These are phyloP conservation scores for Lophotriccus pileatus DNA, from an alignment of 2,797 vertebrate species.

Conservation along the genomic window DNA sequence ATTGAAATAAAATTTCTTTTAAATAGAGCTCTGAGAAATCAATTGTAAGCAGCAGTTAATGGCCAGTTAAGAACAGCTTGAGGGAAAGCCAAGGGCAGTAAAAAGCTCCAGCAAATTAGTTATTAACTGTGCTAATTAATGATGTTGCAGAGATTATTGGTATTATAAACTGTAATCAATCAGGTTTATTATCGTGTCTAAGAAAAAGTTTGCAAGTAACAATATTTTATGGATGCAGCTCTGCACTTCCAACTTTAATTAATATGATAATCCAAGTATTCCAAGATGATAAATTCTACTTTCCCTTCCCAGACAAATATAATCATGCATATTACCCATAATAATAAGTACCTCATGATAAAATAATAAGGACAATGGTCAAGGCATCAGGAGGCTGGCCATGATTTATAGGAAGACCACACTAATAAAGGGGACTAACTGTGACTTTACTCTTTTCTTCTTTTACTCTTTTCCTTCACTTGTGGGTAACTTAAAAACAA, in stretches of 20 bases:
- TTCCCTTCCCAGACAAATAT: neutral
- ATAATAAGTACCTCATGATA: neutral
- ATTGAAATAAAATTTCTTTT: constrained; percentile 74
- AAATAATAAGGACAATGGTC: neutral
- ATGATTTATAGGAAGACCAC: neutral
- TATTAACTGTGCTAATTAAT: constrained; percentile 75
- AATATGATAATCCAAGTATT: constrained; percentile 45
- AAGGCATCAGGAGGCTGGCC: neutral
- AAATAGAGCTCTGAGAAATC: constrained; percentile 71
- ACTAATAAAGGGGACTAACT: neutral
- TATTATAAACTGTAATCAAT: constrained; percentile 74
- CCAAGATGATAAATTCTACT: neutral
- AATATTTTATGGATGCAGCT: constrained; percentile 14
- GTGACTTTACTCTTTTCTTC: neutral
- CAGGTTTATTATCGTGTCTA: constrained; percentile 46
- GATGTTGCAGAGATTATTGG: constrained; percentile 71
- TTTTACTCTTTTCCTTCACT: too few relatives aligned
- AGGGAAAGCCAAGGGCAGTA: constrained; percentile 72
- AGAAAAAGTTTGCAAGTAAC: constrained; percentile 58
- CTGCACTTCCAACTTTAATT: constrained; percentile 38
- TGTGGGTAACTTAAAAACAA: too few relatives aligned
- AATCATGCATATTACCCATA: neutral
- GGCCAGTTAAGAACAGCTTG: constrained; percentile 74
- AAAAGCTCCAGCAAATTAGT: constrained; percentile 73
- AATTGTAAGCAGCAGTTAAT: constrained; percentile 73